Conservation (phyloP, 2,113 vertebrate genomes). For the Triplophysa dalaica region DNA sequence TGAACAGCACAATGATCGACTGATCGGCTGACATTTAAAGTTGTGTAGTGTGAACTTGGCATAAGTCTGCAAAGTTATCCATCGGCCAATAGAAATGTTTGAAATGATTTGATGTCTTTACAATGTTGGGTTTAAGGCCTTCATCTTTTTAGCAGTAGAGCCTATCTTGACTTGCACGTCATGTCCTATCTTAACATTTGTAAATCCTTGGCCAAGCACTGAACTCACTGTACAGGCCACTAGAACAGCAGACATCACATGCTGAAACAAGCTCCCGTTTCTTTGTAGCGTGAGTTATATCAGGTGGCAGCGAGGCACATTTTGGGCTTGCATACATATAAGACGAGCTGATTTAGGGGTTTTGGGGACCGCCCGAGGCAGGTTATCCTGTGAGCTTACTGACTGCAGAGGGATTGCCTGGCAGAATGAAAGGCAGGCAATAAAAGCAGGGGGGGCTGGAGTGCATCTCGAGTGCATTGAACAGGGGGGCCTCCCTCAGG, state of each 20-base stretch:
- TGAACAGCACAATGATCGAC: no score
- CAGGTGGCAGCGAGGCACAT: slow-evolving; percentile 63
- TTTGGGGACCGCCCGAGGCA: slow-evolving; percentile 76
- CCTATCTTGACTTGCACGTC: background rate
- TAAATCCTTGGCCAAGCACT: slow-evolving; percentile 13
- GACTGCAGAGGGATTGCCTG: slow-evolving; percentile 80
- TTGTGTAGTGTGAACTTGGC: no score
- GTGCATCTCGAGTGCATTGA: slow-evolving; percentile 65
- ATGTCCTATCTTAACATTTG: slow-evolving; percentile 23
- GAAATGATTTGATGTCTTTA: background rate
- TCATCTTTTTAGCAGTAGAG: background rate
- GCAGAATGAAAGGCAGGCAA: slow-evolving; percentile 82
- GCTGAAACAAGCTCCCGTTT: slow-evolving; percentile 23
- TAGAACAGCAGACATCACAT: slow-evolving; percentile 36
- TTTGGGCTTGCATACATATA: slow-evolving; percentile 72
- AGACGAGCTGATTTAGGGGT: slow-evolving; percentile 77
- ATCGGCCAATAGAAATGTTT: background rate
- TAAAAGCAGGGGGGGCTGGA: slow-evolving; percentile 65
- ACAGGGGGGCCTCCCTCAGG: slow-evolving; percentile 79
- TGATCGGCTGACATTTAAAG: no score
- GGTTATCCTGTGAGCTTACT: slow-evolving; percentile 82
- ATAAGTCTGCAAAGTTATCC: no score
- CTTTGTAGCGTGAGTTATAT: slow-evolving; percentile 59
- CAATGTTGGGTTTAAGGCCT: background rate
- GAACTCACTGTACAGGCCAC: slow-evolving; percentile 19